Percentiles rank a stretch among this genome's conserved stretches.
Conservation (phyloP, 1,140 invertebrate genomes). For the Musca domestica region DNA sequence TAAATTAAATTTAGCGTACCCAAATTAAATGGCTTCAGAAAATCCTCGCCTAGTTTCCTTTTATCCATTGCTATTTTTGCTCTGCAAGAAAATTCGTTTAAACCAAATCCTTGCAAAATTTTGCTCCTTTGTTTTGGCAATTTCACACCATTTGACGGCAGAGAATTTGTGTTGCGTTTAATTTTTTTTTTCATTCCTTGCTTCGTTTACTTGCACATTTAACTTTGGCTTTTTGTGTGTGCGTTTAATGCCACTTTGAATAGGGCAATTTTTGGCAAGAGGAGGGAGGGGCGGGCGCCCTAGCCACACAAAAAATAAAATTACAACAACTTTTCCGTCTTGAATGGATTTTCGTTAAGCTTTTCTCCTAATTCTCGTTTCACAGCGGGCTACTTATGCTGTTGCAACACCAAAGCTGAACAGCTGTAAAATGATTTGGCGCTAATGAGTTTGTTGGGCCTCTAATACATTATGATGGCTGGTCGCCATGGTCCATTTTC, state of each 20-base stretch:
- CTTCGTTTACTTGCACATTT: background rate
- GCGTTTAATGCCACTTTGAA: background rate
- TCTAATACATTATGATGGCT: conserved; percentile 14
- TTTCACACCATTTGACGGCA: too few species aligned
- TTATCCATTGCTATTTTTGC: background rate
- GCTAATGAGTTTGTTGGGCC: conserved; percentile 17
- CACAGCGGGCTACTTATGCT: background rate
- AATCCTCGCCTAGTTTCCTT: too few species aligned
- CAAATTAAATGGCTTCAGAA: too few species aligned
- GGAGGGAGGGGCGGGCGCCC: too few species aligned
- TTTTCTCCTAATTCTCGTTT: background rate
- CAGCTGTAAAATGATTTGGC: conserved; percentile 18
- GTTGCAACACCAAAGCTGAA: background rate
- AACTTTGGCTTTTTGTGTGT: too few species aligned
- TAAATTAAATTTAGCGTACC: too few species aligned
- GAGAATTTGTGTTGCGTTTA: too few species aligned
- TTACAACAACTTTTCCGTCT: background rate
- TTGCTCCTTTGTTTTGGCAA: too few species aligned
- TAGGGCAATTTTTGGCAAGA: background rate
- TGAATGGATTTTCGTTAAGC: background rate
- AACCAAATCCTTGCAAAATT: background rate
- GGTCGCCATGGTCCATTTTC: background rate
- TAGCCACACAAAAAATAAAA: background rate
- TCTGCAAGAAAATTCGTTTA: conserved; percentile 10
- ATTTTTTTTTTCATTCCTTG: background rate